These are phyloP conservation scores for Lathronympha strigana DNA, from an alignment of 2,888 invertebrate species.

Conservation along the genomic window DNA sequence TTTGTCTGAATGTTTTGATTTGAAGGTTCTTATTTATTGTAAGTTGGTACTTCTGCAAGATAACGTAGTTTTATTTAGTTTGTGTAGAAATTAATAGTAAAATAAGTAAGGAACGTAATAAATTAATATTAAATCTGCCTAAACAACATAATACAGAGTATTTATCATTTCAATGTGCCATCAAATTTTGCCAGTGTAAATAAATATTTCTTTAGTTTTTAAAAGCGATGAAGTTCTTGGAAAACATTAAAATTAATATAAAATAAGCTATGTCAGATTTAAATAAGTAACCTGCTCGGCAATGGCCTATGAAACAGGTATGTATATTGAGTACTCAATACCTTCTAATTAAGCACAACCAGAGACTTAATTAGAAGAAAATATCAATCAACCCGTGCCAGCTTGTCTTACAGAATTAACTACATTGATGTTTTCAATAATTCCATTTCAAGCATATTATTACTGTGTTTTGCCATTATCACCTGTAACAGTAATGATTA, in stretches of 20 bases:
- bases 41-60: background rate
- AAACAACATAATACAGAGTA: background rate
- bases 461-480: too few species aligned
- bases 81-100: background rate
- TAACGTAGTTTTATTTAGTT: background rate
- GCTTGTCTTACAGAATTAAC: too few species aligned
- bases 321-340: background rate
- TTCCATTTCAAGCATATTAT: too few species aligned
- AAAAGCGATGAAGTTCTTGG: background rate
- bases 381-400: too few species aligned
- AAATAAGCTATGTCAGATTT: background rate
- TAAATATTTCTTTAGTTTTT: background rate
- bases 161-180: background rate
- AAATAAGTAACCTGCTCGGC: background rate
- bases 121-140: background rate
- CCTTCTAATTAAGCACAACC: too few species aligned
- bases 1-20: background rate
- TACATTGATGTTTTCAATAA: too few species aligned
- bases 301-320: constrained; percentile 3
- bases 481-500: too few species aligned
- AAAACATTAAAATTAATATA: background rate
- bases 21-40: background rate
- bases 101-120: constrained; percentile 4
- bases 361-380: too few species aligned
- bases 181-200: background rate